These are phyloP conservation scores for Sesia bembeciformis DNA, from an alignment of 2,888 invertebrate species.

Conservation along the genomic window DNA sequence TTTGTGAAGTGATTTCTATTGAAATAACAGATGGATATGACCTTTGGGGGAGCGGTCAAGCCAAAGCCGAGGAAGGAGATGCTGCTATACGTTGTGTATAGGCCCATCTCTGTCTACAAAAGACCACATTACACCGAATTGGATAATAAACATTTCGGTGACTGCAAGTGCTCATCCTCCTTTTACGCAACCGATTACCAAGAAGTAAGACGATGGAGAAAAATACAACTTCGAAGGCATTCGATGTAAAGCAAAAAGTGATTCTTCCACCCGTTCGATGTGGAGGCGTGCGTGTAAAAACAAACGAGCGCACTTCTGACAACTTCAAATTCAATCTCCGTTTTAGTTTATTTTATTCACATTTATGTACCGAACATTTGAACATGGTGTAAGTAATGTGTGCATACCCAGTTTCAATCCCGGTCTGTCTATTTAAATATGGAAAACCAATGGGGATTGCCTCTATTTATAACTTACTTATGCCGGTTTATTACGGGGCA, in stretches of 20 bases:
- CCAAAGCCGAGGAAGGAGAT: not conserved
- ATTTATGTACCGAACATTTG: too few relatives aligned
- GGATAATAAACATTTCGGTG: conserved; percentile 26
- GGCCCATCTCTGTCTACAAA: not conserved
- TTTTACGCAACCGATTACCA: conserved; percentile 16
- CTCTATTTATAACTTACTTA: too few relatives aligned
- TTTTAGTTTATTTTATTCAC: too few relatives aligned
- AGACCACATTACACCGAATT: conserved; percentile 14
- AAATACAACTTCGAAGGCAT: conserved; percentile 19
- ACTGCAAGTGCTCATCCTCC: conserved; percentile 16
- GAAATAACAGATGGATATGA: not conserved
- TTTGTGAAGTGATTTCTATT: not conserved
- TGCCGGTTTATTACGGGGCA: too few relatives aligned
- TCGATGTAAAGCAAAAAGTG: conserved; percentile 25
- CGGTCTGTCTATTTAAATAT: too few relatives aligned
- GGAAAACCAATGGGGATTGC: too few relatives aligned
- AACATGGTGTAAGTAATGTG: too few relatives aligned
- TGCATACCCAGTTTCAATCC: too few relatives aligned
- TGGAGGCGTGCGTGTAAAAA: not conserved
- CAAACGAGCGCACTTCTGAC: not conserved
- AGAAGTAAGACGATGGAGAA: conserved; percentile 18
- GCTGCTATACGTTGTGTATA: not conserved
- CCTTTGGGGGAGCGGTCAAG: not conserved
- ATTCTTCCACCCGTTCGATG: conserved; percentile 8
- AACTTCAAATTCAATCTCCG: not conserved